phyloP scores from a whole-genome alignment of 2,888 invertebrate species.

The Chrysolina oricalcia region DNA sequence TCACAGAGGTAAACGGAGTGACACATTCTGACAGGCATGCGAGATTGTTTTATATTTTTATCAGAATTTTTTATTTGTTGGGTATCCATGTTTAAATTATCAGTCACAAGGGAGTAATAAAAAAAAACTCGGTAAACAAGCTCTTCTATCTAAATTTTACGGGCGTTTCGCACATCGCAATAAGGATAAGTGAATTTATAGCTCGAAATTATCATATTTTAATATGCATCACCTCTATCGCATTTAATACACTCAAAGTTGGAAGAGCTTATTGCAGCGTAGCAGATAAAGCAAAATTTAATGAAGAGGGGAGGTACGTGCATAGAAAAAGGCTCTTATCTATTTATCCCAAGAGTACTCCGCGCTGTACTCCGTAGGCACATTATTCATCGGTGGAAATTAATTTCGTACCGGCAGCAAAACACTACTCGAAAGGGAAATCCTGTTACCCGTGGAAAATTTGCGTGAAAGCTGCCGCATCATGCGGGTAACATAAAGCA shows the following conservation, averaged over 20 bases:
- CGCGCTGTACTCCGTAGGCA: slow-evolving; percentile 4
- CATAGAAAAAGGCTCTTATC: background rate
- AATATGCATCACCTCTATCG: slow-evolving; percentile 42
- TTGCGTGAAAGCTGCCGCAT: no score
- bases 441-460: no score
- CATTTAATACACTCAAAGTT: slow-evolving; percentile 32
- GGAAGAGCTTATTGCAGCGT: background rate
- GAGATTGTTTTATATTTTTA: no score
- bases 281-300: slow-evolving; percentile 14
- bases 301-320: background rate
- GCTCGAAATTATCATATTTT: slow-evolving; percentile 37
- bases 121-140: background rate
- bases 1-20: no score
- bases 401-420: background rate
- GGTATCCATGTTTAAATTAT: no score
- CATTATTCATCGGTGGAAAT: slow-evolving; percentile 11
- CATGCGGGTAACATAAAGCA: no score
- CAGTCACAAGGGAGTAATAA: slow-evolving; percentile 17
- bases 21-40: no score
- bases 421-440: background rate
- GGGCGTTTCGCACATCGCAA: background rate
- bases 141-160: slow-evolving; percentile 4
- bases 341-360: background rate
- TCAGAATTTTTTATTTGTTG: no score
- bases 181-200: slow-evolving; percentile 28